A percentile compares a stretch with the other conserved stretches of the same genome.
phyloP scores from a whole-genome alignment of 2,113 vertebrate species.

The Smithornis capensis region DNA sequence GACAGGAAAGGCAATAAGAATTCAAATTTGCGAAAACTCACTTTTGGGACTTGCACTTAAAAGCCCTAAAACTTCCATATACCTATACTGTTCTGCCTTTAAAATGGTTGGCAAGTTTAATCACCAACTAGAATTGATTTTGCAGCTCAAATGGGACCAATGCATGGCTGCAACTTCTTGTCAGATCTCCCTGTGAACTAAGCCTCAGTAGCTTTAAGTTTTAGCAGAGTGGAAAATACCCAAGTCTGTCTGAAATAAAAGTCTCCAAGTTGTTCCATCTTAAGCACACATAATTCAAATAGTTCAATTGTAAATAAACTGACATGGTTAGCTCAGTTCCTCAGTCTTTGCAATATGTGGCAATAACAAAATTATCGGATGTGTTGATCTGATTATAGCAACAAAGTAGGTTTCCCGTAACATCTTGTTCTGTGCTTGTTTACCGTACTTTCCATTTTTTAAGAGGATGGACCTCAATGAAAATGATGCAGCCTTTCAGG shows the following conservation, averaged over 20 bases:
- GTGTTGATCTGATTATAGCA: neutral
- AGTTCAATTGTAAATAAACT: slow-evolving; percentile 19
- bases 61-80: slow-evolving; percentile 49
- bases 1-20: slow-evolving; percentile 69
- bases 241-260: slow-evolving; percentile 24
- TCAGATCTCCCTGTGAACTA: slow-evolving; percentile 11
- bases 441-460: neutral
- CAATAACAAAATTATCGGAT: neutral
- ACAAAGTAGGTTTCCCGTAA: slow-evolving; percentile 28
- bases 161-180: neutral
- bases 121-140: slow-evolving; percentile 56
- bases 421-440: slow-evolving; percentile 8
- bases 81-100: slow-evolving; percentile 39
- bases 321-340: neutral
- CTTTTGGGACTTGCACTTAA: slow-evolving; percentile 68
- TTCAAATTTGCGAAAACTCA: slow-evolving; percentile 68
- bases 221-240: slow-evolving; percentile 50
- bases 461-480: neutral
- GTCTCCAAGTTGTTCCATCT: neutral
- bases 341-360: neutral
- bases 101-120: slow-evolving; percentile 75
- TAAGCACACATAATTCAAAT: slow-evolving; percentile 4
- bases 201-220: neutral
- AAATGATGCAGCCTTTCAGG: neutral
- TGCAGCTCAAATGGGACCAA: slow-evolving; percentile 47